phyloP scores from a whole-genome alignment of 2,888 invertebrate species.

The Catocala fraxini region DNA sequence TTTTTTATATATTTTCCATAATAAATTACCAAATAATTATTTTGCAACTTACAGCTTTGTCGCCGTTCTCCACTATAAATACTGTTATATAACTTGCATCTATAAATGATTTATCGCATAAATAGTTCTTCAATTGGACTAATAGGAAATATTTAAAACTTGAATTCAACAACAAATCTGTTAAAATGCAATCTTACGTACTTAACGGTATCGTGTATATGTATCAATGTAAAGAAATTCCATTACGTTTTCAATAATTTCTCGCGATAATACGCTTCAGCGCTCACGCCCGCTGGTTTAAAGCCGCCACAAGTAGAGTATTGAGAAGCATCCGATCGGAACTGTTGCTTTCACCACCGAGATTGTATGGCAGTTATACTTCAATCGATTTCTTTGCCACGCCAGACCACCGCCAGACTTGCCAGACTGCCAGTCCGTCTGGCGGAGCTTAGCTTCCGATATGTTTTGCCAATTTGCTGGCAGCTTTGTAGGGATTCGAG shows the following conservation, averaged over 20 bases:
- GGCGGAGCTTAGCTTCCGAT: constrained; percentile 48
- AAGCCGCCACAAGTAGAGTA: constrained; percentile 33
- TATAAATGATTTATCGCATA: no score
- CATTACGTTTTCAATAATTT: not conserved
- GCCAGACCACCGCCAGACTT: constrained; percentile 38
- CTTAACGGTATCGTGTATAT: no score
- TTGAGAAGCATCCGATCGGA: constrained; percentile 63
- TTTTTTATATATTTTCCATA: no score
- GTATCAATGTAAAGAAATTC: no score
- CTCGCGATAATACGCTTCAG: not conserved
- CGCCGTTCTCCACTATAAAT: no score
- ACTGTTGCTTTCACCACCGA: constrained; percentile 62
- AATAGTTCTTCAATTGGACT: no score
- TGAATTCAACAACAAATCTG: no score
- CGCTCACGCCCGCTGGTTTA: constrained; percentile 19
- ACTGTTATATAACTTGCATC: no score
- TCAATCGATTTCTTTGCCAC: constrained; percentile 64
- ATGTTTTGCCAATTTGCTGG: constrained; percentile 54
- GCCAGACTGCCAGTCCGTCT: constrained; percentile 45
- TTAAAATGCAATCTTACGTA: no score
- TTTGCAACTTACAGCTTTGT: no score
- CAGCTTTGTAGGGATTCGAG: constrained; percentile 45
- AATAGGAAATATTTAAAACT: no score
- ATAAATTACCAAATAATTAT: no score
- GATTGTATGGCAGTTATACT: constrained; percentile 55